A percentile compares a stretch with the other conserved stretches of the same genome.
Conservation (phyloP, 2,797 vertebrate genomes). For the Fringilla coelebs region DNA sequence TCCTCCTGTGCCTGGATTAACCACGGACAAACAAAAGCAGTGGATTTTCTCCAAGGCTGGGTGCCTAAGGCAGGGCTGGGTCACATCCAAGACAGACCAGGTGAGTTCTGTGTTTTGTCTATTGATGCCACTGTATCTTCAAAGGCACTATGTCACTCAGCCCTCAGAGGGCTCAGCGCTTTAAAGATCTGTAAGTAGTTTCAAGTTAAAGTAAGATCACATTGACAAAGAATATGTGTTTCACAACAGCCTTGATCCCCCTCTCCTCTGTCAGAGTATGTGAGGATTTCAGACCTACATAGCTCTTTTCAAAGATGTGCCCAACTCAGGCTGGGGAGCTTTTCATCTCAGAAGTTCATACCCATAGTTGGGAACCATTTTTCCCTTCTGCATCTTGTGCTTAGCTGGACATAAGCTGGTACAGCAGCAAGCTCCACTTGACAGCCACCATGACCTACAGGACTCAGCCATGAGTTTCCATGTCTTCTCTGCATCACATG, state of each 20-base stretch:
- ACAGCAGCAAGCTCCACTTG: background rate
- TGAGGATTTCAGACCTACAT: fast-evolving
- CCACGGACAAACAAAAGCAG: constrained; percentile 40
- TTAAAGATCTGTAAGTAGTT: background rate
- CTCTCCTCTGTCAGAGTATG: background rate
- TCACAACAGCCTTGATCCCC: background rate
- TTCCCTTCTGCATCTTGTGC: background rate
- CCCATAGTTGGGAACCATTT: background rate
- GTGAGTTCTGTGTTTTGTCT: constrained; percentile 68
- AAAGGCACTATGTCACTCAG: constrained; percentile 15
- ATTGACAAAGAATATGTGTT: background rate
- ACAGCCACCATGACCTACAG: fast-evolving
- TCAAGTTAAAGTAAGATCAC: background rate
- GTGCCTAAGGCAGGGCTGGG: background rate
- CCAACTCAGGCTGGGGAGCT: background rate
- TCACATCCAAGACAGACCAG: constrained; percentile 36
- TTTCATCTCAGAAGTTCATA: background rate
- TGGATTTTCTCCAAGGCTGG: constrained; percentile 15
- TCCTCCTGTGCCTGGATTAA: constrained; percentile 41
- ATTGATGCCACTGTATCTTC: background rate
- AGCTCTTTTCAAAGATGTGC: background rate
- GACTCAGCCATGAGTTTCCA: background rate
- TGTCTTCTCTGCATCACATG: background rate
- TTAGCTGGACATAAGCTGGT: background rate
- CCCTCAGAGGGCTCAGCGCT: background rate